phyloP scores from a whole-genome alignment of 2,797 vertebrate genomes.

The Sparidentex hasta region DNA sequence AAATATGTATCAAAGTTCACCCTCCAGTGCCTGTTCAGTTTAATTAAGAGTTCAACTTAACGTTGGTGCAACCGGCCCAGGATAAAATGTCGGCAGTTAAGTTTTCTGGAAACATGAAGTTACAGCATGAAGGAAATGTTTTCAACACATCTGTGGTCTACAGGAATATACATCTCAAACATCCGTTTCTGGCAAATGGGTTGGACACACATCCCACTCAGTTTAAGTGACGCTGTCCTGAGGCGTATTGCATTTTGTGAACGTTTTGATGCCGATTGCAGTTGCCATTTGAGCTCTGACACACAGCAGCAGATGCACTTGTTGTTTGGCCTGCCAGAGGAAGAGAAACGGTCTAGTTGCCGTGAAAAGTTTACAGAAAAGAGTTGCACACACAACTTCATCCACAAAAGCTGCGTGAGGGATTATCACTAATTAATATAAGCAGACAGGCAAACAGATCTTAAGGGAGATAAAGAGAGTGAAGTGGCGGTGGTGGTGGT shows the following conservation, averaged over 20 bases:
- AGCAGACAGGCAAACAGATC: not conserved
- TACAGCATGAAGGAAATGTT: too few relatives aligned
- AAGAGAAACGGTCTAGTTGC: not conserved
- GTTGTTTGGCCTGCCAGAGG: not conserved
- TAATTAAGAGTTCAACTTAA: not conserved
- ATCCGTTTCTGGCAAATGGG: too few relatives aligned
- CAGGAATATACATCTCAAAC: too few relatives aligned
- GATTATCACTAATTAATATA: not conserved
- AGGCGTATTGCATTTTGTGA: not conserved
- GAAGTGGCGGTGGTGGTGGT: too few relatives aligned
- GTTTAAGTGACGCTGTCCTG: not conserved
- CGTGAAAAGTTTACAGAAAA: not conserved
- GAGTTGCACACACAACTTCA: not conserved
- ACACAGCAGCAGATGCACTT: not conserved
- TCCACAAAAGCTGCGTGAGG: not conserved
- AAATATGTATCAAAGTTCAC: not conserved
- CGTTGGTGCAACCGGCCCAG: not conserved
- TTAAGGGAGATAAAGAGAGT: not conserved
- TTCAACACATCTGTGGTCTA: too few relatives aligned
- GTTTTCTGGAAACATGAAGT: too few relatives aligned
- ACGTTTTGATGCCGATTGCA: not conserved
- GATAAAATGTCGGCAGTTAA: too few relatives aligned
- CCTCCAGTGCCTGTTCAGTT: not conserved
- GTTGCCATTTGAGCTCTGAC: not conserved
- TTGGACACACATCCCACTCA: not conserved